These are phyloP conservation scores for Apodemia mormo DNA, from an alignment of 2,888 invertebrate genomes.

Conservation along the genomic window DNA sequence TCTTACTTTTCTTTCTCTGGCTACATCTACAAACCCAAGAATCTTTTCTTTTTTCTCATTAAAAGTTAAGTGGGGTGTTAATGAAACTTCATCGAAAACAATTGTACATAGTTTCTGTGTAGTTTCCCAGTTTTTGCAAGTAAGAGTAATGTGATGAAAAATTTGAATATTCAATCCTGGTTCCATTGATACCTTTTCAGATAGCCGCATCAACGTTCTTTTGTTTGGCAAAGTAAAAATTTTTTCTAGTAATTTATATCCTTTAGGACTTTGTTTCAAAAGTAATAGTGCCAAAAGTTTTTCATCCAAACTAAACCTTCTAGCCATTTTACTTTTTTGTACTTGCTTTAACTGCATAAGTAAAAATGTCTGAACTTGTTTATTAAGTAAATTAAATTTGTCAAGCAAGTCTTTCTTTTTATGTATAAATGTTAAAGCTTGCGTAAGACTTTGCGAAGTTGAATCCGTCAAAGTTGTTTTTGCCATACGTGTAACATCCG, in stretches of 20 bases:
- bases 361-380: neutral
- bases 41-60: constrained; percentile 25
- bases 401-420: neutral
- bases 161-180: constrained; percentile 23
- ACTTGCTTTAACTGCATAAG: constrained; percentile 21
- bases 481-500: neutral
- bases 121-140: constrained; percentile 21
- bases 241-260: constrained; percentile 28
- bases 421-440: neutral
- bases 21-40: constrained; percentile 29
- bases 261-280: constrained; percentile 29
- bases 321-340: constrained; percentile 27
- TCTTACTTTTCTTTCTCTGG: constrained; percentile 23
- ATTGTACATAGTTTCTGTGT: constrained; percentile 29
- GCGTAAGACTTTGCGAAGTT: neutral
- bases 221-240: constrained; percentile 30
- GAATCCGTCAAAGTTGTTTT: neutral
- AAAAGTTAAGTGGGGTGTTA: constrained; percentile 29
- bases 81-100: constrained; percentile 30
- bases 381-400: neutral
- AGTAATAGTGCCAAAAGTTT: constrained; percentile 25
- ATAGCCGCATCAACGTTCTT: constrained; percentile 25
- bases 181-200: constrained; percentile 21
- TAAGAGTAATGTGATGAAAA: constrained; percentile 18
- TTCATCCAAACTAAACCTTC: constrained; percentile 26